These are phyloP conservation scores for Ceyx melanurus DNA, from an alignment of 2,113 vertebrate genomes.

Conservation along the genomic window DNA sequence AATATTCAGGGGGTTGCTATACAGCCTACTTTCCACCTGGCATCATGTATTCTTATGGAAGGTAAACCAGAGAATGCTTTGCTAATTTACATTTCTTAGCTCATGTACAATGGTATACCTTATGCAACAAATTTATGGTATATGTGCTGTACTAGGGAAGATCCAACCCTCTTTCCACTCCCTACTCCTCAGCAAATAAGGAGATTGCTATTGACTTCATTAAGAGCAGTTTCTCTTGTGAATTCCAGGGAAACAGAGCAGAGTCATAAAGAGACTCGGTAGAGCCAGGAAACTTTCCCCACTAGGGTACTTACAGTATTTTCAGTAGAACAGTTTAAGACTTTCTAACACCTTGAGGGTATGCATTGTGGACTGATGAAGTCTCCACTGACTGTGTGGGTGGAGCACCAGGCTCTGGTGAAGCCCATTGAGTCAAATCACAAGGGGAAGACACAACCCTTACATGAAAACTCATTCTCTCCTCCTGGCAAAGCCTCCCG, in stretches of 20 bases:
- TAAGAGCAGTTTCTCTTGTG: neutral
- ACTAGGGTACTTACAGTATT: neutral
- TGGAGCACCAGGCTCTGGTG: neutral
- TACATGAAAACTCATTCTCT: neutral
- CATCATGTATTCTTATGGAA: conserved; percentile 89
- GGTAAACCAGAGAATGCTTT: conserved; percentile 69
- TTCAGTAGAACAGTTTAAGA: neutral
- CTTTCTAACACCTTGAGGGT: neutral
- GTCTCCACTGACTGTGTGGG: neutral
- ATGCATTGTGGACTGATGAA: neutral
- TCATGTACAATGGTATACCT: neutral
- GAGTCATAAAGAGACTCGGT: neutral
- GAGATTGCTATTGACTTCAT: neutral
- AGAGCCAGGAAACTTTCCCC: neutral
- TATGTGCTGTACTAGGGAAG: neutral
- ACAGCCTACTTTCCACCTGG: conserved; percentile 92
- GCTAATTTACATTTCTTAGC: neutral
- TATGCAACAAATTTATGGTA: neutral
- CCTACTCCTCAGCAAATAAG: neutral
- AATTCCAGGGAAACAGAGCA: neutral
- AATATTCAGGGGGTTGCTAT: conserved; percentile 96
- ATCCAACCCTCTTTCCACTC: neutral
- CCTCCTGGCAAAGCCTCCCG: neutral
- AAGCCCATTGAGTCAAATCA: neutral
- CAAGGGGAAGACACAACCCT: neutral